Conservation (phyloP, 2,797 vertebrate species). For the Argentina silus region DNA sequence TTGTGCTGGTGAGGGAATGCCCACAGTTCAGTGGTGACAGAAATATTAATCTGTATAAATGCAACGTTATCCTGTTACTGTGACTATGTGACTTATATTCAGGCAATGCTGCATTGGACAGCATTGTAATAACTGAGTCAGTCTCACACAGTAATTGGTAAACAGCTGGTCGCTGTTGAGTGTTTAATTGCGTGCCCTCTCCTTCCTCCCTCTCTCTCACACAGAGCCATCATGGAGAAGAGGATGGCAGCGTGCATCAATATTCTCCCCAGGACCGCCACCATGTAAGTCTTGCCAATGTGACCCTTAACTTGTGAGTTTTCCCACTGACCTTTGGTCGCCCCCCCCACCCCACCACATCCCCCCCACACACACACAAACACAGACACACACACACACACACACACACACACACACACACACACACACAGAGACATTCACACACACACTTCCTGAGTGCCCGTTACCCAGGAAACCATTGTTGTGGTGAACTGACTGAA, state of each 20-base stretch:
- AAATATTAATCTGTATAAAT: neutral
- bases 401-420: neutral
- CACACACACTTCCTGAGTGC: neutral
- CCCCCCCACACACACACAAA: neutral
- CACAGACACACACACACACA: constrained; percentile 3
- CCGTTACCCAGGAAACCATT: constrained; percentile 42
- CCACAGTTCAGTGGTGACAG: constrained; percentile 24
- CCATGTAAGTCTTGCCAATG: constrained; percentile 74
- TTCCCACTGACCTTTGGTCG: constrained; percentile 11
- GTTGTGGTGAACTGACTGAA: constrained; percentile 22
- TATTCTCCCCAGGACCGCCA: constrained; percentile 76
- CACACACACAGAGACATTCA: constrained; percentile 1
- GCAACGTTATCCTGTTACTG: neutral
- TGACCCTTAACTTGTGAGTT: constrained; percentile 3
- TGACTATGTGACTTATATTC: neutral
- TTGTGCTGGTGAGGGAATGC: constrained; percentile 35
- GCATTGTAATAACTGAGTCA: constrained; percentile 4
- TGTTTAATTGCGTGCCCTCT: constrained; percentile 28
- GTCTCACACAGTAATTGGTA: constrained; percentile 40
- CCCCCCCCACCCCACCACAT: neutral
- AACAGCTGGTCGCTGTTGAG: constrained; percentile 39
- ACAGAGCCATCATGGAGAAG: constrained; percentile 81
- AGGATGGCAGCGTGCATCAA: constrained; percentile 79
- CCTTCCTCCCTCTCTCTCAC: neutral
- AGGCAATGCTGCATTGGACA: neutral